Base-by-base conservation (phyloP, 2,113 vertebrate species). In the Dasyornis broadbenti region DNA sequence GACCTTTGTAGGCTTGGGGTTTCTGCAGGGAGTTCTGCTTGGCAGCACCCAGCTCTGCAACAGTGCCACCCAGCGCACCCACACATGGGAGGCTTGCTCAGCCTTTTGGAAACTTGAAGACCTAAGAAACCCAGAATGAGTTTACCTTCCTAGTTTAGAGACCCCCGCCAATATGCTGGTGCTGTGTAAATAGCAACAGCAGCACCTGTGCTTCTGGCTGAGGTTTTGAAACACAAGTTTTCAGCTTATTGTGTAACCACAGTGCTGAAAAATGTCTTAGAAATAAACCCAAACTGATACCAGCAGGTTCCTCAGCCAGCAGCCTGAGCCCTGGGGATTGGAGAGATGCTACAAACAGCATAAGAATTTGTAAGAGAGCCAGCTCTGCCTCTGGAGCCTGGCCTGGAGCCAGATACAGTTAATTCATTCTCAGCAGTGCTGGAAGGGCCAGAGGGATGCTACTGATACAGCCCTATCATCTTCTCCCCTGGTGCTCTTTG, bases 111-210 rank as follows among this genome's bases (percentile, higher is more conserved):
- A 56, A 44, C 23, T 45, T 20, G 6, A 22, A 56, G 59, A 44
- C 52, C 54, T 39, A 19, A 9, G 59, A 80, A 73, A 47, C 16
- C 12, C 5, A 6, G 69, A 17, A 9, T 73, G 45, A 15, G 3
- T 86, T 80, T 72, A 15, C 85, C 35, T 66, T 69, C 31, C 39
- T 37, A 24, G 33, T 21, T 68, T 16, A 40, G 54, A 79, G 52
- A 28, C 7, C 2, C 5, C 26, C 15, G 18, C 0, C 3, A 53
- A 63, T 1, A 1, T 0, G 13, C 6, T 24, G 31, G 15, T 84
- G 78, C 73, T 60, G 35, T 35, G 11, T 52, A 78, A 84, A 75
- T 14, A 65, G 76, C 42, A 66, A 22, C 2, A 2, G 56, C 81
- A 89, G 69, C 44, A 52, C 75, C 42, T 50, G 14, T 19, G 64